Evolutionary conservation across 2,113 vertebrate species (phyloP).

Genomic region (Cyanistes caeruleus): DNA sequence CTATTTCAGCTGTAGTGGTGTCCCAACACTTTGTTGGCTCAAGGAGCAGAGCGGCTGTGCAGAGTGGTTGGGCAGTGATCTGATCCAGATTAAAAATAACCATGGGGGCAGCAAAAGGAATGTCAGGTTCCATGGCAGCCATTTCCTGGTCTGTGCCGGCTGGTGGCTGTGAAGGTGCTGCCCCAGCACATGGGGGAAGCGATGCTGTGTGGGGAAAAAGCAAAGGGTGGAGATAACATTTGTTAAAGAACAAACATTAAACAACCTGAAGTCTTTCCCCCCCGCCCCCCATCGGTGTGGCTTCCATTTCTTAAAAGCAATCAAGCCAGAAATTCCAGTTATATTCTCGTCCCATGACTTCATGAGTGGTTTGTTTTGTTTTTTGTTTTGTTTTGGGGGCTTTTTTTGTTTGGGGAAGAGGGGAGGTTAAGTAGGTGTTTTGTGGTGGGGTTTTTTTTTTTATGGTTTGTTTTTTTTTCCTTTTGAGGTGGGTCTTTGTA

Average conservation of each 20-base stretch:
- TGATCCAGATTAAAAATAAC: slow-evolving; percentile 21
- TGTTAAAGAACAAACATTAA: not conserved
- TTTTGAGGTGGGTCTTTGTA: not conserved
- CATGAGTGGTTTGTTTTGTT: accelerated
- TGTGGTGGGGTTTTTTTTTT: too few relatives aligned
- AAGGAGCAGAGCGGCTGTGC: not conserved
- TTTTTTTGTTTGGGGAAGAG: not conserved
- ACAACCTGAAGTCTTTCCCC: not conserved
- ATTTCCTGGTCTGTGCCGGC: not conserved
- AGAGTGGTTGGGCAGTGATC: not conserved
- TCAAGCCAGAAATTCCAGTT: slow-evolving; percentile 1
- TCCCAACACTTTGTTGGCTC: not conserved
- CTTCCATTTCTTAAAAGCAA: not conserved
- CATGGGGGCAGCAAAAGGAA: not conserved
- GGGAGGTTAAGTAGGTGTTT: not conserved
- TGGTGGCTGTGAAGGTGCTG: not conserved
- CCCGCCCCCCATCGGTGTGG: not conserved
- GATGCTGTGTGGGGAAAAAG: not conserved
- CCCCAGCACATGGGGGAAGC: not conserved
- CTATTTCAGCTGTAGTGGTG: not conserved
- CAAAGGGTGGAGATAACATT: not conserved
- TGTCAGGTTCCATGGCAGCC: not conserved
- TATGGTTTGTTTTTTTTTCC: not conserved
- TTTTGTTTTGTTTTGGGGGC: not conserved
- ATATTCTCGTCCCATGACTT: not conserved